Conservation (phyloP, 1,140 invertebrate genomes). For the Drosophila leontia region DNA sequence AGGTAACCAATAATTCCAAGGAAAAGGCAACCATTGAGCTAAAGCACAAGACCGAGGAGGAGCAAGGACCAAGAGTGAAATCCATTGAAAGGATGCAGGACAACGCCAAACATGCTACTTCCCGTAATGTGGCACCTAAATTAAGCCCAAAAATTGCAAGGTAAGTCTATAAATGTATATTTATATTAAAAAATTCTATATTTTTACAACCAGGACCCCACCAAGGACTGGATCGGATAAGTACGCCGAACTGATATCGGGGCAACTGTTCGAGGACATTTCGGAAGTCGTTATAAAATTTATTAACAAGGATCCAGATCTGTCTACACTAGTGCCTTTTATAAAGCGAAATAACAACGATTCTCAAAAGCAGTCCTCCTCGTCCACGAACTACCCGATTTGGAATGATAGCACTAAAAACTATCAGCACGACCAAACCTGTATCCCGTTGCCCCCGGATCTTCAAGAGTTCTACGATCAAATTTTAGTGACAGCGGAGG, state of each 20-base stretch:
- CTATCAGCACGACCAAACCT: conserved; percentile 32
- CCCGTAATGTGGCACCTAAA: background rate
- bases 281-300: conserved; percentile 45
- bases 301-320: conserved; percentile 48
- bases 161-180: conserved; percentile 2
- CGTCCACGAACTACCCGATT: conserved; percentile 50
- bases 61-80: background rate
- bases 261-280: conserved; percentile 44
- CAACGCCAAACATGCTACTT: background rate
- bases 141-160: background rate
- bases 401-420: conserved; percentile 36
- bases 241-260: conserved; percentile 38
- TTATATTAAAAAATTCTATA: background rate
- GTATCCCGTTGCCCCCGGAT: conserved; percentile 62
- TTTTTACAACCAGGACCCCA: background rate
- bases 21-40: background rate
- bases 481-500: conserved; percentile 47
- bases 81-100: no score
- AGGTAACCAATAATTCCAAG: no score
- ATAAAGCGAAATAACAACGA: conserved; percentile 42
- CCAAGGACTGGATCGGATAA: background rate
- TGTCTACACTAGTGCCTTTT: conserved; percentile 36
- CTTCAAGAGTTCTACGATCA: conserved; percentile 68
- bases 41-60: background rate
- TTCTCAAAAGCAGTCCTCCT: background rate